Conservation (phyloP, 2,113 vertebrate genomes). For the Nycticryphes semicollaris region DNA sequence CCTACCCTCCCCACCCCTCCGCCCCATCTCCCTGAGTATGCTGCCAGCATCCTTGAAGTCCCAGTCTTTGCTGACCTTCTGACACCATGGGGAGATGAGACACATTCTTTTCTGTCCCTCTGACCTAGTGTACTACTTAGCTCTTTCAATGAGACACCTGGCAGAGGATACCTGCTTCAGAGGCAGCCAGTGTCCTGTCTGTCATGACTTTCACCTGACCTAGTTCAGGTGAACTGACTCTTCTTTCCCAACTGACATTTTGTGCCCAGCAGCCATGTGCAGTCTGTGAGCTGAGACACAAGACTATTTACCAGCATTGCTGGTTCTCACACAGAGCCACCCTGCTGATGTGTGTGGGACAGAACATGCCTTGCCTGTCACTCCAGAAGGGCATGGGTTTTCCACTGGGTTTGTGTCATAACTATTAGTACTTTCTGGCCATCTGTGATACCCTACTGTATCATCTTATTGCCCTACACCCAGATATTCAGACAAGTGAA, state of each 20-base stretch:
- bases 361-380: background rate
- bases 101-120: background rate
- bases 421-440: background rate
- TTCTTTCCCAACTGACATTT: background rate
- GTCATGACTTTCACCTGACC: background rate
- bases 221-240: background rate
- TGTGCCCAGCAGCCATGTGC: background rate
- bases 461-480: background rate
- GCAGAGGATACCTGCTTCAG: background rate
- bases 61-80: background rate
- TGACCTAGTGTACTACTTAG: background rate
- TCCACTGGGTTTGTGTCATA: background rate
- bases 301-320: background rate
- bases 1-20: background rate
- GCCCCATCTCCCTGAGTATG: too few species aligned
- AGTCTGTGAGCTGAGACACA: background rate
- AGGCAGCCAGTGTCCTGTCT: background rate
- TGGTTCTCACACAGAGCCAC: background rate
- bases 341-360: background rate
- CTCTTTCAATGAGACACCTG: background rate
- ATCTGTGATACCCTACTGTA: background rate
- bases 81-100: background rate
- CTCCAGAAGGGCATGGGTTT: background rate
- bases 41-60: background rate
- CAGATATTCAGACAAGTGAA: background rate